Evolutionary conservation across 2,113 vertebrate genomes (phyloP), one percentile per base, ranked within the genome.

Genomic region (Phylloscopus whistleri): DNA sequence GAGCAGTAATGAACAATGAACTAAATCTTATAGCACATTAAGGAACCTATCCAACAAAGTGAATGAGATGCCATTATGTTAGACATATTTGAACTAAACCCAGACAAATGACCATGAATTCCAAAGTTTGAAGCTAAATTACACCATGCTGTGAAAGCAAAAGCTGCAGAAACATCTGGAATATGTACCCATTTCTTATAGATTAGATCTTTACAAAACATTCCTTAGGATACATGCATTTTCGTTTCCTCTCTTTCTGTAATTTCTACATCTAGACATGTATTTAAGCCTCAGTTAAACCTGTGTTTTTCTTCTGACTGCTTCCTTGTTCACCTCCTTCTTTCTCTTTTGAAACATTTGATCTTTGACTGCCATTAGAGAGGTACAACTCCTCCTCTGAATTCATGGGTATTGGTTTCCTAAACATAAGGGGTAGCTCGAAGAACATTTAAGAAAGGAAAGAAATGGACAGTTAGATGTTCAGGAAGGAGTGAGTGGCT

Each of bases 31-130:
- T 2, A 83, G 39, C 70, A 87, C 11, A 51, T 76, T 55, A 94
- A 89, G 80, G 51, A 78, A 87, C 75, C 55, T 72, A 81, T 53
- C 63, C 76, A 94, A 55, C 39, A 84, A 82, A 87, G 72, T 39
- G 73, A 70, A 52, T 60, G 66, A 91, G 21, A 24, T 70, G 44
- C 13, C 37, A 72, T 93, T 86, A 68, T 64, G 9, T 82, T 79
- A 90, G 51, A 86, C 56, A 68, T 77, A 74, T 74, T 46, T 81
- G 88, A 93, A 81, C 21, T 39, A 89, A 93, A 62, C 16, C 21
- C 59, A 93, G 88, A 95, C 11, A 84, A 95, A 84, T 84, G 28
- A 81, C 53, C 46, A 68, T 51, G 63, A 92, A 93, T 78, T 41
- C 41, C 59, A 89, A 89, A 68, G 20, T 49, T 1, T 7, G 4